Evolutionary conservation across 2,797 vertebrate species (phyloP).

Genomic region (Gallinago nigripennis): DNA sequence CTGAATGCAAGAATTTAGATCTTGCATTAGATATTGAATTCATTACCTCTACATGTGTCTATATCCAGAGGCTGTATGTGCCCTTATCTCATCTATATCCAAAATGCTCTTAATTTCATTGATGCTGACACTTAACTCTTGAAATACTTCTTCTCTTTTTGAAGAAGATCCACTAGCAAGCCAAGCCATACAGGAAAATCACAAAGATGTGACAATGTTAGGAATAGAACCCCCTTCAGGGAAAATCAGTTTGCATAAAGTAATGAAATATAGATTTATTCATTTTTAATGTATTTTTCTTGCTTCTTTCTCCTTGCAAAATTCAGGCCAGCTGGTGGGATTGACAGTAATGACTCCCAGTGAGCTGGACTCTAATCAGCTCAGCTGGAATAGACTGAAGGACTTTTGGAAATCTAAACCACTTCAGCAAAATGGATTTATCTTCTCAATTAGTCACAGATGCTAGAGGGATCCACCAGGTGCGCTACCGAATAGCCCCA

Average conservation of each 20-base stretch:
- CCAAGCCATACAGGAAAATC: neutral
- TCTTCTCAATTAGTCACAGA: slow-evolving; percentile 61
- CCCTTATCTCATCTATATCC: slow-evolving; percentile 55
- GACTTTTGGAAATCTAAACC: slow-evolving; percentile 53
- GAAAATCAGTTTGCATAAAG: slow-evolving; percentile 38
- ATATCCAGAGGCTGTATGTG: slow-evolving; percentile 48
- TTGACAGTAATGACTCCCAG: slow-evolving; percentile 69
- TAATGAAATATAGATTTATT: slow-evolving; percentile 49
- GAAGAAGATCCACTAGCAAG: neutral
- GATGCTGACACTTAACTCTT: slow-evolving; percentile 54
- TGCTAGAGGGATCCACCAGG: slow-evolving; percentile 55
- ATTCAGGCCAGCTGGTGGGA: slow-evolving; percentile 63
- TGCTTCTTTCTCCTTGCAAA: slow-evolving; percentile 38
- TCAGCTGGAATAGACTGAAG: slow-evolving; percentile 62
- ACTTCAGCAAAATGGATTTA: slow-evolving; percentile 65
- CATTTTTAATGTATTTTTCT: slow-evolving; percentile 51
- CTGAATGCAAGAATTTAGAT: slow-evolving; percentile 63
- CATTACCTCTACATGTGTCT: slow-evolving; percentile 61
- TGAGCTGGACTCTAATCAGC: slow-evolving; percentile 67
- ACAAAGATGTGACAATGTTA: neutral
- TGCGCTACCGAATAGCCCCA: neutral
- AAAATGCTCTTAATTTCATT: slow-evolving; percentile 26
- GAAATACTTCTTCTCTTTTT: slow-evolving; percentile 3
- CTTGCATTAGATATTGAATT: slow-evolving; percentile 49
- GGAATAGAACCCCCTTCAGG: neutral